phyloP scores from a whole-genome alignment of 2,113 vertebrate species.

The Lota lota region DNA sequence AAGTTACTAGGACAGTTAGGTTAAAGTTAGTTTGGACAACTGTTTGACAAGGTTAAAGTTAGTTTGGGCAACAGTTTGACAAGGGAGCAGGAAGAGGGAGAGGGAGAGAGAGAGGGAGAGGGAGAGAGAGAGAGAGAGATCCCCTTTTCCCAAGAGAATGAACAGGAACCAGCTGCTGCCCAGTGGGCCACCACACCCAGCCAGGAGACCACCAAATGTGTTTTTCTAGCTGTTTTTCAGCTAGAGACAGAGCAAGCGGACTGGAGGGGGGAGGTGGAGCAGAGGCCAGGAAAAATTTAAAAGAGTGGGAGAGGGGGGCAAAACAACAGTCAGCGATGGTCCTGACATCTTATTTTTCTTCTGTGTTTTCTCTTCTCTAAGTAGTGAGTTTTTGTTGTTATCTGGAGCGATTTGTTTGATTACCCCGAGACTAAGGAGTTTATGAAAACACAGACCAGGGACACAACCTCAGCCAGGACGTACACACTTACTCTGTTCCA shows the following conservation, averaged over 20 bases:
- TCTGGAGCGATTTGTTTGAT: slow-evolving; percentile 45
- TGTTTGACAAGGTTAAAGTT: slow-evolving; percentile 4
- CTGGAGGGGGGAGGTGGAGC: slow-evolving; percentile 15
- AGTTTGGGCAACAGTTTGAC: background rate
- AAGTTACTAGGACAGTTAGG: background rate
- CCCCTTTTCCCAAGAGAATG: slow-evolving; percentile 49
- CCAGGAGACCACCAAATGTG: slow-evolving; percentile 51
- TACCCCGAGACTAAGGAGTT: slow-evolving; percentile 48
- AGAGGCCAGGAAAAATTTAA: background rate
- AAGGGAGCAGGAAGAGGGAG: background rate
- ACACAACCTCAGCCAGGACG: slow-evolving; percentile 66
- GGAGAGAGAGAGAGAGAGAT: slow-evolving; percentile 14
- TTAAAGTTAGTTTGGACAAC: background rate
- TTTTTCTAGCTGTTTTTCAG: slow-evolving; percentile 67
- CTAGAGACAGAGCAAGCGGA: background rate
- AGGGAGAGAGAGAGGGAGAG: slow-evolving; percentile 5
- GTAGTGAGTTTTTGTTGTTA: background rate
- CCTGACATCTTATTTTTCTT: background rate
- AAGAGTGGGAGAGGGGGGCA: background rate
- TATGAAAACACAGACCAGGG: slow-evolving; percentile 59
- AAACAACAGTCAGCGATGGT: background rate
- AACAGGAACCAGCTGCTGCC: slow-evolving; percentile 73
- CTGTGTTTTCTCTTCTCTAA: slow-evolving; percentile 32
- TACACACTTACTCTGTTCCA: slow-evolving; percentile 50
- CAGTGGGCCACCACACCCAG: slow-evolving; percentile 68